phyloP scores from a whole-genome alignment of 35 echinoderm and acorn worm genomes.

The Anneissia japonica region DNA sequence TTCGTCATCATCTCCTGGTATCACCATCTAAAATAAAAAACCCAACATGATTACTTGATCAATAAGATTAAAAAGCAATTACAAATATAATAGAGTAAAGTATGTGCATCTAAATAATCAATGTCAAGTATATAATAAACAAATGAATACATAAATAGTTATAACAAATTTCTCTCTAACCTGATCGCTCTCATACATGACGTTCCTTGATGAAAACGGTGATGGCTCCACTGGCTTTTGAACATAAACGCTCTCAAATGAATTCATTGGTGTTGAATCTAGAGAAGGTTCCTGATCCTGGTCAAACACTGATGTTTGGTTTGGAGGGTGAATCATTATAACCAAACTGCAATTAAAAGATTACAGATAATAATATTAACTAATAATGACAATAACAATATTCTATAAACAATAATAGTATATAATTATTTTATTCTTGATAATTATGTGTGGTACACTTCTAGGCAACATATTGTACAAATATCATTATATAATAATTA shows the following conservation, averaged over 20 bases:
- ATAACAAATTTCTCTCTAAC: slow-evolving; percentile 9
- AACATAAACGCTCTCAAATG: slow-evolving; percentile 34
- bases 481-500: too few species aligned
- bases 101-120: not conserved
- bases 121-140: not conserved
- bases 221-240: slow-evolving; percentile 47
- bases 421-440: too few species aligned
- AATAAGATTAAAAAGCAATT: not conserved
- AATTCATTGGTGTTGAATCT: slow-evolving; percentile 8
- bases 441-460: too few species aligned
- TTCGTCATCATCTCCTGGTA: slow-evolving; percentile 85
- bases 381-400: too few species aligned
- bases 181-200: slow-evolving; percentile 86
- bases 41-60: not conserved
- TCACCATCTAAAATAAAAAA: slow-evolving; percentile 68
- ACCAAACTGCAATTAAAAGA: slow-evolving; percentile 33
- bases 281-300: slow-evolving; percentile 30
- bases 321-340: slow-evolving; percentile 26
- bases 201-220: slow-evolving; percentile 55
- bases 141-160: not conserved
- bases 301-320: slow-evolving; percentile 43
- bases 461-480: too few species aligned
- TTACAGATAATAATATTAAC: not conserved
- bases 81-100: not conserved
- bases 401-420: too few species aligned